A percentile compares a stretch with the other conserved stretches of the same genome.
phyloP scores from a whole-genome alignment of 2,888 invertebrate species.

The Ommatoiulus sabulosus region DNA sequence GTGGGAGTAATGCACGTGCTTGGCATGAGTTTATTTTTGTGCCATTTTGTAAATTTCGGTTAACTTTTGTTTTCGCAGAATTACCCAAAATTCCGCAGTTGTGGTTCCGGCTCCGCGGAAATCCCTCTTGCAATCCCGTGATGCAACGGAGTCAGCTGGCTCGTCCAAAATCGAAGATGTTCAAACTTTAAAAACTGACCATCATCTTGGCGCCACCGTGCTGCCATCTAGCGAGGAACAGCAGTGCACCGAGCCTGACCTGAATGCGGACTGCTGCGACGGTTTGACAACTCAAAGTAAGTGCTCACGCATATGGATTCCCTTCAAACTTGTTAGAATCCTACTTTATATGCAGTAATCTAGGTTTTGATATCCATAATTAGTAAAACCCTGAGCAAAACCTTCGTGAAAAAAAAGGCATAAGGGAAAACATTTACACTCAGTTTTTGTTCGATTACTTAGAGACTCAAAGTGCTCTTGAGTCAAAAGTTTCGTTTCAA shows the following conservation, averaged over 20 bases:
- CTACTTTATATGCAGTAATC: too few species aligned
- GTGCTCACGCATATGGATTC: background rate
- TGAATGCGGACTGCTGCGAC: background rate
- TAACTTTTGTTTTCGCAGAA: background rate
- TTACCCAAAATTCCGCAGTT: background rate
- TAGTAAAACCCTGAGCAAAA: too few species aligned
- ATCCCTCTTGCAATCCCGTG: background rate
- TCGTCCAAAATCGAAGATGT: background rate
- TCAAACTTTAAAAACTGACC: background rate
- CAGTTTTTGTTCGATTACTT: too few species aligned
- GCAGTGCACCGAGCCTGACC: background rate
- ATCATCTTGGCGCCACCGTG: background rate
- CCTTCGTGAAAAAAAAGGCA: too few species aligned
- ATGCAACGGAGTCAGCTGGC: background rate
- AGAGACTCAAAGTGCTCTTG: too few species aligned
- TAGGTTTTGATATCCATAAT: too few species aligned
- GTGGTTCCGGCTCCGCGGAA: conserved; percentile 13
- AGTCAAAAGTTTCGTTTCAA: too few species aligned
- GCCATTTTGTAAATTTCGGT: background rate
- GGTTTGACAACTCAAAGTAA: background rate
- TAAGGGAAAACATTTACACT: too few species aligned
- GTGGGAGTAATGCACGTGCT: background rate
- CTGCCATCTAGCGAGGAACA: background rate
- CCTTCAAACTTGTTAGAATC: too few species aligned
- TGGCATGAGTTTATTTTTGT: background rate